Conservation (phyloP, 2,113 vertebrate genomes). For the Phrynosoma blainvillii region DNA sequence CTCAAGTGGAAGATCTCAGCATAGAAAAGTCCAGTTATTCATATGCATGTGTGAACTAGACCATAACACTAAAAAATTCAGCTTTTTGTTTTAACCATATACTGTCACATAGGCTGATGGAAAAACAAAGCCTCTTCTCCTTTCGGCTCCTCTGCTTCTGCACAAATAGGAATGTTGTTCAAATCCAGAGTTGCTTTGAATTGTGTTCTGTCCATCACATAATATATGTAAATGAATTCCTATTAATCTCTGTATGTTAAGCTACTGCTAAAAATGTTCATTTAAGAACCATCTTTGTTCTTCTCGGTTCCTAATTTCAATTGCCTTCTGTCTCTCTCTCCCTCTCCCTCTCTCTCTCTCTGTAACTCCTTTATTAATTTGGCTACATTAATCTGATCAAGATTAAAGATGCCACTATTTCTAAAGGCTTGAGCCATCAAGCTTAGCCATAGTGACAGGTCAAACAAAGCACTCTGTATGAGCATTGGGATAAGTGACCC, state of each 20-base stretch:
- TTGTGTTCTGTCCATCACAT: conserved; percentile 57
- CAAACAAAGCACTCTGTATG: conserved; percentile 10
- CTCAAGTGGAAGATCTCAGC: not conserved
- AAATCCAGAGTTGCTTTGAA: conserved; percentile 51
- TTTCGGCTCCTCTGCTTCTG: conserved; percentile 42
- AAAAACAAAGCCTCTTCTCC: not conserved
- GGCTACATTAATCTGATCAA: conserved; percentile 71
- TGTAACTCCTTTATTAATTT: conserved; percentile 69
- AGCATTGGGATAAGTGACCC: conserved; percentile 47
- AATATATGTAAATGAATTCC: conserved; percentile 71
- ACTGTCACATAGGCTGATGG: not conserved
- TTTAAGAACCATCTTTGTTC: conserved; percentile 68
- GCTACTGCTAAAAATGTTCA: conserved; percentile 68
- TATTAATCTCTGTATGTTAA: conserved; percentile 74
- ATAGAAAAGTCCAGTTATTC: not conserved
- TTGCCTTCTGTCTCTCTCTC: conserved; percentile 64
- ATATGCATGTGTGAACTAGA: not conserved
- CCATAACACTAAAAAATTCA: not conserved
- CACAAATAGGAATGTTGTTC: conserved; percentile 35
- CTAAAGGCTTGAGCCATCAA: conserved; percentile 34
- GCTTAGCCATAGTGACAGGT: conserved; percentile 16
- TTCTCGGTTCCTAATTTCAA: conserved; percentile 68
- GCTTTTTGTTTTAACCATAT: not conserved
- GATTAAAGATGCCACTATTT: conserved; percentile 43
- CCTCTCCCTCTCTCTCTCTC: conserved; percentile 46